These are phyloP conservation scores for Hirtodrosophila trivittata DNA, from an alignment of 2,888 invertebrate genomes.

Conservation along the genomic window DNA sequence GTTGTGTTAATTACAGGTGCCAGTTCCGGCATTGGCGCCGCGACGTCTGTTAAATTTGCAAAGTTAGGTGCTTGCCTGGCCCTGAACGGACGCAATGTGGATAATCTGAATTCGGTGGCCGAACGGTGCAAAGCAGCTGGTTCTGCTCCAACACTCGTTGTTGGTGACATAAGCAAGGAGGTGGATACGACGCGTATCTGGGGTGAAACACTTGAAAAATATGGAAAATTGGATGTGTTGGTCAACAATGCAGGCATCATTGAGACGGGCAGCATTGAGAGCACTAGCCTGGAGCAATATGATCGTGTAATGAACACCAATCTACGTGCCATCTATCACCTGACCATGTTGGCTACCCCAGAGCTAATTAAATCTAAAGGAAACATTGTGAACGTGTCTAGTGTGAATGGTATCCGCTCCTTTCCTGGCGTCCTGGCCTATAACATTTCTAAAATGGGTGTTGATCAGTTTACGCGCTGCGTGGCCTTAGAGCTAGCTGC, in stretches of 20 bases:
- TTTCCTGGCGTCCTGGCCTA: slow-evolving; percentile 96
- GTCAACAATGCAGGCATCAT: slow-evolving; percentile 96
- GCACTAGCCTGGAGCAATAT: slow-evolving; percentile 92
- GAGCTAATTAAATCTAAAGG: slow-evolving; percentile 92
- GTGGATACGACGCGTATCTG: slow-evolving; percentile 89
- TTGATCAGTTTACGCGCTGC: slow-evolving; percentile 97
- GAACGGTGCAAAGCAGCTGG: slow-evolving; percentile 84
- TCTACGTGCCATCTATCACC: slow-evolving; percentile 91
- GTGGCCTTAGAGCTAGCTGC: slow-evolving; percentile 93
- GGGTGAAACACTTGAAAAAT: slow-evolving; percentile 89
- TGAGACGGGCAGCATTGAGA: slow-evolving; percentile 93
- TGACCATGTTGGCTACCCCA: slow-evolving; percentile 95
- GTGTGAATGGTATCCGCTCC: slow-evolving; percentile 95
- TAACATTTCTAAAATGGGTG: slow-evolving; percentile 95
- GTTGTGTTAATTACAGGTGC: slow-evolving; percentile 88
- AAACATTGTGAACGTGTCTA: slow-evolving; percentile 97
- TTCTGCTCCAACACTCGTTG: slow-evolving; percentile 83
- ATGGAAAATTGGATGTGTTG: slow-evolving; percentile 91
- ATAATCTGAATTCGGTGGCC: slow-evolving; percentile 87
- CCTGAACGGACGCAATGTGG: slow-evolving; percentile 87
- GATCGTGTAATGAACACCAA: slow-evolving; percentile 96
- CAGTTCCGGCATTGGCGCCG: slow-evolving; percentile 90
- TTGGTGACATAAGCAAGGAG: slow-evolving; percentile 90
- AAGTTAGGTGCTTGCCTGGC: slow-evolving; percentile 87
- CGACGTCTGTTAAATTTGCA: slow-evolving; percentile 88